Base-by-base conservation (phyloP, 2,888 invertebrate genomes). In the Mesorhabditis spiculigera region DNA sequence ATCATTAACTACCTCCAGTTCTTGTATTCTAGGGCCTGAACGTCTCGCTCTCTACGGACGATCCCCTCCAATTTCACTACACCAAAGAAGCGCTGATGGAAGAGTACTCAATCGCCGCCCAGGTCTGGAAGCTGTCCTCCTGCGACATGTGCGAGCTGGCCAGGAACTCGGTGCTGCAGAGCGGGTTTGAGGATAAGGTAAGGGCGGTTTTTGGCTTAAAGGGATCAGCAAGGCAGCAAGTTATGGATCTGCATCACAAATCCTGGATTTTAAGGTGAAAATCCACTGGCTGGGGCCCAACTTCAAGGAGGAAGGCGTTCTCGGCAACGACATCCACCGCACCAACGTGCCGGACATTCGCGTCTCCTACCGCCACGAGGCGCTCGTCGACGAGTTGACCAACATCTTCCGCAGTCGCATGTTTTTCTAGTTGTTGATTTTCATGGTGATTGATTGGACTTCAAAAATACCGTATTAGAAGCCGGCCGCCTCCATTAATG, bases 41-140 rank as follows among this genome's bases (percentile, higher is more conserved):
- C 84, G 91, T 98, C 80, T 95, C 95, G 65, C 90, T 98, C 73
- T 95, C 95, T 10, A 96, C 97, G 0, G 98, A 98, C 87, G 98
- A 98, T 88, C 98, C 98, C 1, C 89, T 98, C 78, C 97, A 98
- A 89, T 98, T 98, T 88, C 98, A 98, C 89, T 98, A 97, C 87
- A 98, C 98, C 72, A 98, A 97, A 90, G 97, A 98, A 89, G 95
- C 98, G 5, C 89, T 98, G 84, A 98, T 98, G 97, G 98, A 98
- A 87, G 98, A 98, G 88, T 98, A 96, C 90, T 95, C 95, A 86
- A 98, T 98, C 87, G 98, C 98, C 4, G 94, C 97, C 0, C 97
- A 98, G 87, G 96, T 98, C 74, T 98, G 96, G 96, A 98, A 98
- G 88, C 90, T 98, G 44, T 95, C 94, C 87, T 93, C 94, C 68